A percentile compares a stretch with the other conserved stretches of the same genome.
phyloP scores from a whole-genome alignment of 2,797 vertebrate species.

The Centroberyx gerrardi region DNA sequence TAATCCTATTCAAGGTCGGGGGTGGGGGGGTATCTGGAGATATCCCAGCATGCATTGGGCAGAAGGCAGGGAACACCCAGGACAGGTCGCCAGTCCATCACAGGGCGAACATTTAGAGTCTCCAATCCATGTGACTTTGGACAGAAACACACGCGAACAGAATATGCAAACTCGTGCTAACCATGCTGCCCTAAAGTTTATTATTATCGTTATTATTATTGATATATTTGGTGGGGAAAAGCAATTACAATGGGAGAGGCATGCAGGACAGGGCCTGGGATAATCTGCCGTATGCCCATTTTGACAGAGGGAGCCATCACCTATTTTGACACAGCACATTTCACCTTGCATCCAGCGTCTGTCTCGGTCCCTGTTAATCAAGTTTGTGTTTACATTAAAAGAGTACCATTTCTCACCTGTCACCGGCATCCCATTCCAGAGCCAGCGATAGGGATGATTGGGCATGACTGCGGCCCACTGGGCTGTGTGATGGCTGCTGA shows the following conservation, averaged over 20 bases:
- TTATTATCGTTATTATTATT: no score
- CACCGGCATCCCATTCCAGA: conserved; percentile 47
- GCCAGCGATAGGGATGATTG: conserved; percentile 21
- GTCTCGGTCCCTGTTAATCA: conserved; percentile 37
- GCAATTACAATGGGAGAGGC: no score
- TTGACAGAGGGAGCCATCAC: neutral
- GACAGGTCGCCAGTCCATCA: conserved; percentile 21
- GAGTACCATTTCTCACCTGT: conserved; percentile 50
- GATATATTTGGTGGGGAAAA: no score
- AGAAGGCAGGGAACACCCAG: conserved; percentile 8
- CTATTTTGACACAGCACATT: conserved; percentile 26
- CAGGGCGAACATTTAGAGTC: neutral
- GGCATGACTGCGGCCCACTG: conserved; percentile 37
- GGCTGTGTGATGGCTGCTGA: conserved; percentile 64
- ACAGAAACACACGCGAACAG: conserved; percentile 26
- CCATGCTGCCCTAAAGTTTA: no score
- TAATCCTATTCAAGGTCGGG: conserved; percentile 60
- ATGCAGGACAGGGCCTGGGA: neutral
- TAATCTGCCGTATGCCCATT: conserved; percentile 18
- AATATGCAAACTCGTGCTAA: no score
- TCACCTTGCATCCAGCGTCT: neutral
- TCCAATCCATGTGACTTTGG: conserved; percentile 5
- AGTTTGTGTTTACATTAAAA: conserved; percentile 46
- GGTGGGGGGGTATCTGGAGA: neutral
- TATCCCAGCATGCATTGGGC: conserved; percentile 43